These are phyloP conservation scores for Drosophila santomea DNA, from an alignment of 1,140 invertebrate genomes.

Conservation along the genomic window DNA sequence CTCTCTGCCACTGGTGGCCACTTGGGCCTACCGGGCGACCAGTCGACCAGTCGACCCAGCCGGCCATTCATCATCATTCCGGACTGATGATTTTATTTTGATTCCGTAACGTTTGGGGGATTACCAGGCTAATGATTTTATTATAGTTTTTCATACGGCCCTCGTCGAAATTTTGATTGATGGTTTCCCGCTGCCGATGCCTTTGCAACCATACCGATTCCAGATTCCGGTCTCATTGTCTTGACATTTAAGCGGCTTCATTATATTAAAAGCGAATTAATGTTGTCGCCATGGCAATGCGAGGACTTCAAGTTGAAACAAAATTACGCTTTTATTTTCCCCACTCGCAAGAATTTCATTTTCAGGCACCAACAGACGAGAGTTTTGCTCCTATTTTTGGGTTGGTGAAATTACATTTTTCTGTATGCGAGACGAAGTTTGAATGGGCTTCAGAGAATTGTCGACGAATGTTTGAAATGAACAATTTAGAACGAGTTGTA, in stretches of 20 bases:
- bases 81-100: conserved; percentile 79
- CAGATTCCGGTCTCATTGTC: conserved; percentile 39
- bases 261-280: conserved; percentile 56
- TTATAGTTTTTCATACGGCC: conserved; percentile 70
- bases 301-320: conserved; percentile 28
- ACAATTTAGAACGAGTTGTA: not conserved
- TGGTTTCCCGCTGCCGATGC: conserved; percentile 27
- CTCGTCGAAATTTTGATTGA: conserved; percentile 62
- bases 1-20: conserved; percentile 27
- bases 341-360: conserved; percentile 12
- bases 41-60: not conserved
- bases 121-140: conserved; percentile 80
- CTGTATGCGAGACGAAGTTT: not conserved
- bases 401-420: conserved; percentile 12
- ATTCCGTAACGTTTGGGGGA: conserved; percentile 76
- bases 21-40: conserved; percentile 27
- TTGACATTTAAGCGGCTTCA: conserved; percentile 50
- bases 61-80: conserved; percentile 76
- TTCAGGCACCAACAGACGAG: conserved; percentile 2
- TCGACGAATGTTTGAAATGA: not conserved
- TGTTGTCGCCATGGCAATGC: conserved; percentile 32
- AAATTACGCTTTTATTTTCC: conserved; percentile 11
- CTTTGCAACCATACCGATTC: not conserved
- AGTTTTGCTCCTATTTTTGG: conserved; percentile 9
- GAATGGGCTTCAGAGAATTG: not conserved